Percentiles rank a stretch among this genome's conserved stretches.
These are phyloP conservation scores for Heterotilapia buettikoferi DNA, from an alignment of 2,113 vertebrate species.

Conservation along the genomic window DNA sequence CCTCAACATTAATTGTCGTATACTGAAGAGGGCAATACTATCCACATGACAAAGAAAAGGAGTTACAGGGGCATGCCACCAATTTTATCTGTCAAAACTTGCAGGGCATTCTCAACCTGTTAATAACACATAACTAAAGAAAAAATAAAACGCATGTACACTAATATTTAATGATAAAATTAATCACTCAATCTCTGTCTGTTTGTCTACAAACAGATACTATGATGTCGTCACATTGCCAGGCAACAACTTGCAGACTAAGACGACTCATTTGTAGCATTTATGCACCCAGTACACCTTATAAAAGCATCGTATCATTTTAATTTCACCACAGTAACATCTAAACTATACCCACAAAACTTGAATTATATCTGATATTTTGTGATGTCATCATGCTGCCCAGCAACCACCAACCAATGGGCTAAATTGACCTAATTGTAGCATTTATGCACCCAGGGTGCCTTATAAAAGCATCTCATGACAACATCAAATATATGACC, in stretches of 20 bases:
- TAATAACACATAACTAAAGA: background rate
- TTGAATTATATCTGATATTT: background rate
- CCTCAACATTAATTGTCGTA: background rate
- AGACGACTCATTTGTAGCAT: background rate
- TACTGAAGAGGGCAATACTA: background rate
- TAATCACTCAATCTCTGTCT: background rate
- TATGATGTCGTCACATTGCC: background rate
- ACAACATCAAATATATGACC: background rate
- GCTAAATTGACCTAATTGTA: background rate
- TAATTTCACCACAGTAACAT: background rate
- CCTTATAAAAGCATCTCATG: background rate
- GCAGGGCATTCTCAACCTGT: background rate
- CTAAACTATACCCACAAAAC: background rate
- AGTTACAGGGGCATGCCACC: background rate
- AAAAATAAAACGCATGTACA: background rate
- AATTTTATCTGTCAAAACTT: background rate
- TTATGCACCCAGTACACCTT: background rate
- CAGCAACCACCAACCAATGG: background rate
- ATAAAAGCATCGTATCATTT: background rate
- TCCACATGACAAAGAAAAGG: background rate
- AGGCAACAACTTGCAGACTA: background rate
- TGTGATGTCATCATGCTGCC: background rate
- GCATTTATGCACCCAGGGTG: background rate
- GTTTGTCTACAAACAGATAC: background rate
- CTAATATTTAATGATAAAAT: background rate